Evolutionary conservation across 2,797 vertebrate genomes (phyloP).

Genomic region (Falco biarmicus): DNA sequence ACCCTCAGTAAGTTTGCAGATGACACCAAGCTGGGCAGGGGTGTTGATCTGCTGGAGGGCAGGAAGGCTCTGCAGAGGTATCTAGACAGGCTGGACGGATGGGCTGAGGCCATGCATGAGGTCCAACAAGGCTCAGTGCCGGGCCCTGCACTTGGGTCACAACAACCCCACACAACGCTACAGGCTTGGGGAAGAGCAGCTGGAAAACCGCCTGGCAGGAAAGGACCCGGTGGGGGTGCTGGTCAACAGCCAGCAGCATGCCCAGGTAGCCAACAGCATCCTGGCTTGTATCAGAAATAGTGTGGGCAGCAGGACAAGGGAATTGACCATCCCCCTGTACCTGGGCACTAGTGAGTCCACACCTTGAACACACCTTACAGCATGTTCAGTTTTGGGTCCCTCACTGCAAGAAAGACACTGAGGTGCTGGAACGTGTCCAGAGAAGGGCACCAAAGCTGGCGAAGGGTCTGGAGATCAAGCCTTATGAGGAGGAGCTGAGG

Average conservation of each 20-base stretch:
- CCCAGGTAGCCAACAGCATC: background rate
- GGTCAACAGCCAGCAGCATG: background rate
- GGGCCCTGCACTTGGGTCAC: no score
- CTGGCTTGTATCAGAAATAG: background rate
- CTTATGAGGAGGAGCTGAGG: fast-evolving
- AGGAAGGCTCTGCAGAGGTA: no score
- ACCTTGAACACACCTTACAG: fast-evolving
- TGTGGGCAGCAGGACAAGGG: background rate
- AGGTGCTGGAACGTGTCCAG: fast-evolving
- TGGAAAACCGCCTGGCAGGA: background rate
- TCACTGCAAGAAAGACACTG: fast-evolving
- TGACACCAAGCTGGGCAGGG: no score
- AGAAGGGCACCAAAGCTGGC: background rate
- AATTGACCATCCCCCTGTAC: fast-evolving
- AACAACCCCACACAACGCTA: no score
- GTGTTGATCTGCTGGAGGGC: no score
- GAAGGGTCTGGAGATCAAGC: background rate
- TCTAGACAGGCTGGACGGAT: no score
- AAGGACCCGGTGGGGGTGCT: background rate
- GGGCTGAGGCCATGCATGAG: no score
- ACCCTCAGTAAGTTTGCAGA: no score
- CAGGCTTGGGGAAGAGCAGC: no score
- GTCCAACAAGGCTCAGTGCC: no score
- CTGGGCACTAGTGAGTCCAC: background rate
- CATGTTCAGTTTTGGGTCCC: background rate